phyloP scores from a whole-genome alignment of 2,113 vertebrate genomes.

The Empidonax traillii region DNA sequence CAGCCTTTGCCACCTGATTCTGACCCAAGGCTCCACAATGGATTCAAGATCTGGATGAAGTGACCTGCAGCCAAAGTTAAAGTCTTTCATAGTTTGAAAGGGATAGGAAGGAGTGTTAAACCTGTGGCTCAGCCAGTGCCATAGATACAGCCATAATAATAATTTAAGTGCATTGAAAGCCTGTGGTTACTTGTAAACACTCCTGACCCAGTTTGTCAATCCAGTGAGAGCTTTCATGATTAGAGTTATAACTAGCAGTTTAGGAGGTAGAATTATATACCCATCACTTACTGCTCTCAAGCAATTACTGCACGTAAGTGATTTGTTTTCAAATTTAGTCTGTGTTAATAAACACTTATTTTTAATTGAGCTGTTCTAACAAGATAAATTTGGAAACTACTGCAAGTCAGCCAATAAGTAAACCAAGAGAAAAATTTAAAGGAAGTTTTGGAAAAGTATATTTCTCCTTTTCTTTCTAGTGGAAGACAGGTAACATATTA shows the following conservation, averaged over 20 bases:
- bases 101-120: neutral
- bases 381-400: neutral
- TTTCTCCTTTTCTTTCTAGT: neutral
- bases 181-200: fast-evolving
- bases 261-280: neutral
- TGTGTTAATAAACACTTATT: neutral
- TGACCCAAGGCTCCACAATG: neutral
- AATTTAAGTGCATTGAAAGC: neutral
- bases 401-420: neutral
- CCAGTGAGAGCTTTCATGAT: neutral
- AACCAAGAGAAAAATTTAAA: neutral
- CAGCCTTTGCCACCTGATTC: neutral
- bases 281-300: neutral
- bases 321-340: neutral
- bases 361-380: neutral
- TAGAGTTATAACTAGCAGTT: neutral
- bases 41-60: neutral
- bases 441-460: neutral
- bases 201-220: neutral
- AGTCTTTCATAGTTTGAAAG: neutral
- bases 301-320: neutral
- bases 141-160: neutral
- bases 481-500: neutral
- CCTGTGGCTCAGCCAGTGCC: neutral
- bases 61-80: neutral